phyloP scores from a whole-genome alignment of 92 coral and sea anemone genomes.

The Epizoanthus scotinus region DNA sequence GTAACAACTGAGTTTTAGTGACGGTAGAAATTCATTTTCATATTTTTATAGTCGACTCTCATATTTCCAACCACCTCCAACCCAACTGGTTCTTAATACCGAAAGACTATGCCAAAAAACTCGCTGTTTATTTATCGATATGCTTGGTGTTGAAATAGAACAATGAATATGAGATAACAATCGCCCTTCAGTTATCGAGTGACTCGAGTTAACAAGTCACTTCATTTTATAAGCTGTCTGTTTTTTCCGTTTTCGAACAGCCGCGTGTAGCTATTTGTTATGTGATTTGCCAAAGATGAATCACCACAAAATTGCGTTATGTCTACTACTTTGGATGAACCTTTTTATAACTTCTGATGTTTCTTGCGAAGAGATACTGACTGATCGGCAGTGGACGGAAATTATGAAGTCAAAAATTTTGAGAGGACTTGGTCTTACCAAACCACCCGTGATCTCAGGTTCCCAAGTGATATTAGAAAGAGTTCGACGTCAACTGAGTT shows the following conservation, averaged over 20 bases:
- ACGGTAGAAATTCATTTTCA: not conserved
- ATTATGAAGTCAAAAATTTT: not conserved
- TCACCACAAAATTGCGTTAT: not conserved
- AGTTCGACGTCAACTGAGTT: not conserved
- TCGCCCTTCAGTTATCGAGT: conserved; percentile 5
- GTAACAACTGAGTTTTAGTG: too few species aligned
- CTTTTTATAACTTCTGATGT: not conserved
- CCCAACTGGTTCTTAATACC: not conserved
- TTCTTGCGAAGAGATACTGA: not conserved
- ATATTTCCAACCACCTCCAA: too few species aligned
- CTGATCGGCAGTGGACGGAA: not conserved
- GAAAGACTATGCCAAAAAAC: not conserved
- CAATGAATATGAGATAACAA: conserved; percentile 10
- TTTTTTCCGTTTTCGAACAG: not conserved
- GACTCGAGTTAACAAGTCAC: not conserved
- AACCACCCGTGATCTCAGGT: conserved; percentile 1
- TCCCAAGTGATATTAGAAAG: not conserved
- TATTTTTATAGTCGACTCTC: not conserved
- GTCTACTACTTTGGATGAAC: not conserved
- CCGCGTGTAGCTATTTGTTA: not conserved
- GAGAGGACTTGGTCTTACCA: conserved; percentile 7
- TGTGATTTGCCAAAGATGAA: not conserved
- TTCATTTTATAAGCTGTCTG: conserved; percentile 4
- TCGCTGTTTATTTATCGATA: not conserved
- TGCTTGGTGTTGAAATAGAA: conserved; percentile 11